A percentile compares a stretch with the other conserved stretches of the same genome.
phyloP scores from a whole-genome alignment of 2,797 vertebrate species.

The Cossypha dichroa region DNA sequence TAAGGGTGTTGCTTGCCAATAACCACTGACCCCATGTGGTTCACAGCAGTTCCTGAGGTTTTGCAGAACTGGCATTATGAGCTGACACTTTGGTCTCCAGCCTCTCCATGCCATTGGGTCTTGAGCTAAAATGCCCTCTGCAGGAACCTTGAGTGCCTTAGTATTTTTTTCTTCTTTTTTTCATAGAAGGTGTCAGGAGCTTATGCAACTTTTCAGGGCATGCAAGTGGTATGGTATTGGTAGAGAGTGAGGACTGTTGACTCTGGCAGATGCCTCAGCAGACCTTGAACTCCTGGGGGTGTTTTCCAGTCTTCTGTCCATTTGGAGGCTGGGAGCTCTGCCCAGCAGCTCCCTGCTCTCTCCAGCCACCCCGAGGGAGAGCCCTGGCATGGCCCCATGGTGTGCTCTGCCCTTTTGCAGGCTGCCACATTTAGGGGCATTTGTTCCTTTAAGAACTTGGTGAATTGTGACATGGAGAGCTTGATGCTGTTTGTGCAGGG shows the following conservation, averaged over 20 bases:
- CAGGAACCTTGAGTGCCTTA: not conserved
- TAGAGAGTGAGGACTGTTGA: not conserved
- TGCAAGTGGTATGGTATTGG: not conserved
- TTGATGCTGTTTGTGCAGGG: not conserved
- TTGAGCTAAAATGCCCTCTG: not conserved
- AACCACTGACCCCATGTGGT: not conserved
- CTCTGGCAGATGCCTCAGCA: not conserved
- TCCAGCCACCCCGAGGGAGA: not conserved
- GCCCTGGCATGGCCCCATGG: not conserved
- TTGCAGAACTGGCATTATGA: not conserved
- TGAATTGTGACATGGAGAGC: not conserved
- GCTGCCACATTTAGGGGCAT: not conserved
- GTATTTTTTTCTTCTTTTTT: not conserved
- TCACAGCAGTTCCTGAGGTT: constrained; percentile 5
- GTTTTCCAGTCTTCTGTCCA: not conserved
- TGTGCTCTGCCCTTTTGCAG: not conserved
- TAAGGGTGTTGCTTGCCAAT: not conserved
- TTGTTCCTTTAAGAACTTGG: not conserved
- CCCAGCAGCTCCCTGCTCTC: not conserved
- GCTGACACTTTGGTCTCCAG: not conserved
- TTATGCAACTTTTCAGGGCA: not conserved
- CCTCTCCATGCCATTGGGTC: not conserved
- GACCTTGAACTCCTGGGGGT: not conserved
- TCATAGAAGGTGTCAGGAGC: not conserved
- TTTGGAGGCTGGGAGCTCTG: not conserved